Percentiles rank a stretch among this genome's conserved stretches.
phyloP scores from a whole-genome alignment of 1,140 invertebrate species.

The Protaetia brevitarsis region DNA sequence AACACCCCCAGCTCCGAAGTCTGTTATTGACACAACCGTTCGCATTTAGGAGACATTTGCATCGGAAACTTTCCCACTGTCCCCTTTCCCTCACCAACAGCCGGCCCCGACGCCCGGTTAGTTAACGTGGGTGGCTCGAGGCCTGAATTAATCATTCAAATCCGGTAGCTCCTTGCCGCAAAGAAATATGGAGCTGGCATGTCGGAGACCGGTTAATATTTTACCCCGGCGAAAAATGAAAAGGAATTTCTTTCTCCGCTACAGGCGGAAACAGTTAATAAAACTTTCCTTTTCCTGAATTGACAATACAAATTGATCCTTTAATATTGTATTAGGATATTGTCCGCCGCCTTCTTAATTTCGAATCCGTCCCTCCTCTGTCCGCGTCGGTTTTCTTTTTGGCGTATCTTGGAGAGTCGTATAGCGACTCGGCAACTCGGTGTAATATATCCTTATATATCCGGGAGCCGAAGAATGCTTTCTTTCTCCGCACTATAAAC shows the following conservation, averaged over 20 bases:
- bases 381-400: too few species aligned
- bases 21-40: background rate
- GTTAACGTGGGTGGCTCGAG: background rate
- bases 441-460: background rate
- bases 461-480: background rate
- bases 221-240: too few species aligned
- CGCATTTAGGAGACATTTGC: background rate
- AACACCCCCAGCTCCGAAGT: background rate
- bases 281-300: too few species aligned
- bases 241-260: too few species aligned
- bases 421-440: background rate
- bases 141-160: background rate
- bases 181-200: background rate
- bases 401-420: too few species aligned
- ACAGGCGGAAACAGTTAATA: background rate
- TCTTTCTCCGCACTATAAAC: background rate
- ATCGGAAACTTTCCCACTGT: background rate
- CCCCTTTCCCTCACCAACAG: background rate
- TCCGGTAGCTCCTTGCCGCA: background rate
- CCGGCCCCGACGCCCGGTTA: background rate
- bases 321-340: too few species aligned
- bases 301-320: too few species aligned
- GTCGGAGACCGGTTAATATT: background rate
- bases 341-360: too few species aligned
- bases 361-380: too few species aligned